Conservation (phyloP, 2,888 invertebrate genomes). For the Epistrophella euchroma region DNA sequence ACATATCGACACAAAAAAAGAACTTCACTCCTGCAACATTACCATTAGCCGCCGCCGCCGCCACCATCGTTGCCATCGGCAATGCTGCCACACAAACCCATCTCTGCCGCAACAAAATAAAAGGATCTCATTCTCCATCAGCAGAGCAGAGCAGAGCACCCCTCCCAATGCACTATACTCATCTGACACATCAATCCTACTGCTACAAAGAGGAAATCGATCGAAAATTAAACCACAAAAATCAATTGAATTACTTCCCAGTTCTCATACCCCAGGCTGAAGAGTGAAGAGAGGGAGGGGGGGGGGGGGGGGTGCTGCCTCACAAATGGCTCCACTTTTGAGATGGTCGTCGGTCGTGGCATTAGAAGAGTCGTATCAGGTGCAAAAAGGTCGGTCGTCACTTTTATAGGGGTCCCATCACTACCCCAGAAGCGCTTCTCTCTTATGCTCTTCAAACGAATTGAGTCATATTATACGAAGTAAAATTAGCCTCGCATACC, state of each 20-base stretch:
- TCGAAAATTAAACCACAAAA: slow-evolving; percentile 75
- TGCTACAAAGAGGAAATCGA: slow-evolving; percentile 50
- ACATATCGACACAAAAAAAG: slow-evolving; percentile 46
- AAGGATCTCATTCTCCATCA: slow-evolving; percentile 2
- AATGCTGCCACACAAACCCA: slow-evolving; percentile 12
- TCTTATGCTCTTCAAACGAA: slow-evolving; percentile 42
- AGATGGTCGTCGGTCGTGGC: slow-evolving; percentile 22
- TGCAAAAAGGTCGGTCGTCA: slow-evolving; percentile 57
- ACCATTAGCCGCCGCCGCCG: slow-evolving; percentile 21
- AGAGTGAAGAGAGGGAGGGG: too few relatives aligned
- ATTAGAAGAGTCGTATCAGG: slow-evolving; percentile 59
- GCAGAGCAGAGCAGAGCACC: too few relatives aligned
- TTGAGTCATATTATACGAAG: slow-evolving; percentile 69
- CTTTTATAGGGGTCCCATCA: slow-evolving; percentile 56
- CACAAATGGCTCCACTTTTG: slow-evolving; percentile 41
- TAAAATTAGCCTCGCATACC: slow-evolving; percentile 73
- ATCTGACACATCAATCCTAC: slow-evolving; percentile 10
- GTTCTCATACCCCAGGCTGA: too few relatives aligned
- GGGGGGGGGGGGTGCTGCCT: not conserved
- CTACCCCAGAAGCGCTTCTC: slow-evolving; percentile 6
- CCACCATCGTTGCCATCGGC: too few relatives aligned
- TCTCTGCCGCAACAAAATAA: slow-evolving; percentile 28
- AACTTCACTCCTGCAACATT: slow-evolving; percentile 11
- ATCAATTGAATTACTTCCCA: slow-evolving; percentile 73
- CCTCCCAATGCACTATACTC: not conserved